phyloP scores from a whole-genome alignment of 2,888 invertebrate species.

The Eristalis arbustorum region DNA sequence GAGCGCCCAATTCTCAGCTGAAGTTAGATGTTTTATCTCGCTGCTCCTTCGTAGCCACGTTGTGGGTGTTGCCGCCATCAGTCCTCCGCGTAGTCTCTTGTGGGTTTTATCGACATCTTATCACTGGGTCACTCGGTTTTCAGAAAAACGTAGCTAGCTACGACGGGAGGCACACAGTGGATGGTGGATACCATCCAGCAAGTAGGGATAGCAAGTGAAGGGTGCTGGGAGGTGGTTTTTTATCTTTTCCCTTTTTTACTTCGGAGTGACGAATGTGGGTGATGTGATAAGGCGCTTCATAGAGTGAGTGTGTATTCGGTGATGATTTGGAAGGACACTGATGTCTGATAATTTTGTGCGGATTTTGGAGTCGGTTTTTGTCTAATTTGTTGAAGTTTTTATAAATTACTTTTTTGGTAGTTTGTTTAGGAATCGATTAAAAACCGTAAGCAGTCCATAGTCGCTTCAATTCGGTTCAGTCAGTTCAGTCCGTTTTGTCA shows the following conservation, averaged over 20 bases:
- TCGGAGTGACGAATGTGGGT: neutral
- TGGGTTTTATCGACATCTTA: conserved; percentile 41
- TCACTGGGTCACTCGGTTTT: conserved; percentile 62
- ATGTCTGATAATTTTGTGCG: too few species aligned
- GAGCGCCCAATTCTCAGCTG: conserved; percentile 1
- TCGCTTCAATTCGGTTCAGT: too few species aligned
- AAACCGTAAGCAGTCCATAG: too few species aligned
- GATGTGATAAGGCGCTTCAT: neutral
- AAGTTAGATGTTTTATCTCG: neutral
- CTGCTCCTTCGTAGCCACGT: neutral
- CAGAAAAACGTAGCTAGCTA: conserved; percentile 58
- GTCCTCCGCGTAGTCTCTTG: neutral
- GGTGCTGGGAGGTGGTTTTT: neutral
- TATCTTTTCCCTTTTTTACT: neutral
- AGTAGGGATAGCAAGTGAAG: neutral
- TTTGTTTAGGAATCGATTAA: too few species aligned
- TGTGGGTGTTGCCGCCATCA: neutral
- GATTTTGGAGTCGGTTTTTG: too few species aligned
- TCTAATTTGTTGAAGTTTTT: too few species aligned
- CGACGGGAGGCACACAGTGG: neutral
- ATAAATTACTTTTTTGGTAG: too few species aligned
- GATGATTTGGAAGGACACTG: neutral
- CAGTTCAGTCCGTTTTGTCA: too few species aligned
- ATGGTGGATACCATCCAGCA: neutral
- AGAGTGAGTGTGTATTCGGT: neutral